Evolutionary conservation across 2,797 vertebrate genomes (phyloP), one percentile per base, ranked within the genome.

Genomic region (Periparus ater): DNA sequence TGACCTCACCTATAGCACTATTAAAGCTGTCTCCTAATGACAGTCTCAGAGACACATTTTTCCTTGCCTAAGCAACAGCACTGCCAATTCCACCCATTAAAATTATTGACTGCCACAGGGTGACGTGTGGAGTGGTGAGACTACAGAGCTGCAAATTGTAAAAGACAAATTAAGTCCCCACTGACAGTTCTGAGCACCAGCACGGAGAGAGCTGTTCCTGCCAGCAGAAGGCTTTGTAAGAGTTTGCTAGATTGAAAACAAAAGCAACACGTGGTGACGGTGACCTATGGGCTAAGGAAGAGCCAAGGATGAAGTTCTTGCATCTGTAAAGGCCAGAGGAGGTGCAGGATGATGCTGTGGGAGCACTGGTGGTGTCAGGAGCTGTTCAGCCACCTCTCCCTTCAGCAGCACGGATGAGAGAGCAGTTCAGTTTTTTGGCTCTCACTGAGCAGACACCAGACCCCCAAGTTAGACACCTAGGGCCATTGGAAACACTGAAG

Each of bases 141-240:
- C 78, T 84, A 57, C 18, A 45, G 38, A 72, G n/a, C 29, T 75
- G 66, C 54, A 84, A 58, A 68, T 27, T 70, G 42, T n/a, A 63
- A 70, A 78, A 82, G 71, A 60, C 60, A 89, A 92, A 87, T 89
- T 55, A 79, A 74, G 81, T 63, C 78, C 45, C 63, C 26, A n/a
- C 11, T 67, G 84, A 67, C 40, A 47, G 50, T 22, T 54, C 63
- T 50, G 50, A 85, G 72, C 67, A 58, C 14, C 32, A 47, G 26
- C 70, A 66, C 0, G 3, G 54, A 60, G 53, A 71, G 30, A 73
- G 29, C n/a, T 92, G 50, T 34, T 76, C 34, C 48, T 76, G 47
- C 40, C 55, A 60, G 18, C 29, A 14, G 26, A 70, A 60, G 48
- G 38, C 13, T 84, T 75, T 68, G 36, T 20, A 61, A 58, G 55